Base-by-base conservation (phyloP, 2,888 invertebrate genomes). In the Callyntrura guangdongensis region DNA sequence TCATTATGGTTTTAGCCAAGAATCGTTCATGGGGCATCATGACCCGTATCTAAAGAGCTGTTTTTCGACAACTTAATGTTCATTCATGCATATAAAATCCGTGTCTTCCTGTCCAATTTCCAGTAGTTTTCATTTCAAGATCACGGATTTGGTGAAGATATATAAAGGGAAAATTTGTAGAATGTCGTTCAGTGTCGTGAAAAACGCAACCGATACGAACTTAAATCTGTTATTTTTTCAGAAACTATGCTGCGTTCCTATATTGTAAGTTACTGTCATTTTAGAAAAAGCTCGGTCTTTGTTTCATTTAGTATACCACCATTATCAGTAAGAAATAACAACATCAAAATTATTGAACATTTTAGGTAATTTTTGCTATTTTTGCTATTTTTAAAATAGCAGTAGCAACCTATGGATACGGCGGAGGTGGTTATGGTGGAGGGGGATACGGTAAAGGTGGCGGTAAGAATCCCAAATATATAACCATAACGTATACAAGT, bases 81-180 rank as follows among this genome's bases (percentile, higher is more conserved):
- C 77, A 12, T n/a, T 5, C 9, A 53, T 69, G 53, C 4, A 20
- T 9, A 81, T 17, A 56, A 82, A 88, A 88, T 88, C 82, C 88
- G 88, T 25, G 69, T 36, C 88, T 88, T 88, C 88, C 88, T 22
- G 22, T 56, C 17, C 6, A 22, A 77, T 72, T 67, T 27, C 85
- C 69, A 85, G 49, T 22, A 22, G 36, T 11, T 20, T 36, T n/a
- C n/a, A n/a, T n/a, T 17, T 36, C 6, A 47, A 22, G 27, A 36
- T 11, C 25, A 25, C 61, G 3, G 27, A 27, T 11, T 12, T 25
- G 14, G 36, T 36, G 27, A 14, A 67, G 36, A 27, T n/a, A 82
- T 59, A 82, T 61, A 61, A 67, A 25, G 59, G 59, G 59, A 17
- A 3, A 2, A 4, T 59, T 59, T 67, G 25, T 9, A 11, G 1